These are phyloP conservation scores for Caenorhabditis doughertyi DNA, from an alignment of 2,888 invertebrate genomes.

Conservation along the genomic window DNA sequence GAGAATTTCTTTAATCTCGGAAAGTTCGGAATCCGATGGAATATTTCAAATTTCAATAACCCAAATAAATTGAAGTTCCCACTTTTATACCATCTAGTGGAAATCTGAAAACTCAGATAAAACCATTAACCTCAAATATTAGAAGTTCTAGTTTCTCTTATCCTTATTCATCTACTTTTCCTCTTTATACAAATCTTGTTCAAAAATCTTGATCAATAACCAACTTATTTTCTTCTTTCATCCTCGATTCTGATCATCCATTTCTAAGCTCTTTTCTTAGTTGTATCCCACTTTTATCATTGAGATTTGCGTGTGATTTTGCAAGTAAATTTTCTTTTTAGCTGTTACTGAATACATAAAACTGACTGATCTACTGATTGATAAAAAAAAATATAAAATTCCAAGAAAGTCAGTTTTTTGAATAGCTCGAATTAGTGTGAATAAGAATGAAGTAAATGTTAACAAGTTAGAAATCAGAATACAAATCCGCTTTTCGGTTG, in stretches of 20 bases:
- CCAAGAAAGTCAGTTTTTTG: not conserved
- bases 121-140: not conserved
- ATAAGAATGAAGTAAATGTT: not conserved
- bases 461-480: constrained; percentile 33
- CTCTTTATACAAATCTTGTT: not conserved
- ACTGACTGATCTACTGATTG: too few relatives aligned
- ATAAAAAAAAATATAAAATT: not conserved
- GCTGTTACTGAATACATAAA: too few relatives aligned
- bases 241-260: not conserved
- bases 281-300: not conserved
- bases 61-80: too few relatives aligned
- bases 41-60: too few relatives aligned
- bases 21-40: too few relatives aligned
- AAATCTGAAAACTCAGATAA: too few relatives aligned
- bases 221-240: not conserved
- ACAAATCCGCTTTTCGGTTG: constrained; percentile 48
- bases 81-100: too few relatives aligned
- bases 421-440: constrained; percentile 38
- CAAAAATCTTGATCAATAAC: not conserved
- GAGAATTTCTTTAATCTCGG: too few relatives aligned
- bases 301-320: constrained; percentile 1
- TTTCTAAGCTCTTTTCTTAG: constrained; percentile 1
- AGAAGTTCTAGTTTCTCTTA: not conserved
- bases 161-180: not conserved
- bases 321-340: constrained; percentile 11